A percentile compares a stretch with the other conserved stretches of the same genome.
Conservation (phyloP, 2,888 invertebrate genomes). For the Pterobdella sp. region DNA sequence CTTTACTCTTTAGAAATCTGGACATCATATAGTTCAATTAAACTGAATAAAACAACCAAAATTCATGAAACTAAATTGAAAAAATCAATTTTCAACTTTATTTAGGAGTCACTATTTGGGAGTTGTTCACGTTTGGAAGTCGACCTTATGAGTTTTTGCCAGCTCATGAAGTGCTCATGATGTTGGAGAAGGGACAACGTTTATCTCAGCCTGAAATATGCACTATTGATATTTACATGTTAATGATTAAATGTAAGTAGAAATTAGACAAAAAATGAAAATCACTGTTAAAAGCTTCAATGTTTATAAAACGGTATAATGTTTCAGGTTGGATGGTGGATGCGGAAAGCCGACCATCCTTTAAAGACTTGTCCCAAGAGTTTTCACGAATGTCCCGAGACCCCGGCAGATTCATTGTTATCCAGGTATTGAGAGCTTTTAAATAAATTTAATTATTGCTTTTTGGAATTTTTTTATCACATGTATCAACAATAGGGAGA, state of each 20-base stretch:
- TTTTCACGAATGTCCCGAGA: constrained; percentile 92
- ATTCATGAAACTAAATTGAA: too few species aligned
- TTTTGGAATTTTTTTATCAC: background rate
- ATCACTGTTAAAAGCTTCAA: too few species aligned
- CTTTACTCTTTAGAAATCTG: too few species aligned
- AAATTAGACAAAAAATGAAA: too few species aligned
- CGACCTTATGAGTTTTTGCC: constrained; percentile 85
- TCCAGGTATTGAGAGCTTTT: constrained; percentile 52
- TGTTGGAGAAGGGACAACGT: constrained; percentile 85
- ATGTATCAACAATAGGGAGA: background rate
- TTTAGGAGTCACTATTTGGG: constrained; percentile 85
- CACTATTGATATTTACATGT: constrained; percentile 89
- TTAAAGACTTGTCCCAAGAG: constrained; percentile 81
- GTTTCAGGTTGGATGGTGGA: constrained; percentile 77
- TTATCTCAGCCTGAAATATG: constrained; percentile 85
- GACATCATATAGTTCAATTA: too few species aligned
- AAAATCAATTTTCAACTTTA: background rate
- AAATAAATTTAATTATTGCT: too few species aligned
- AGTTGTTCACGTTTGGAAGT: constrained; percentile 86
- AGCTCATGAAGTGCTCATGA: constrained; percentile 81
- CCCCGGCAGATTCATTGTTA: constrained; percentile 87
- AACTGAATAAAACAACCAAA: too few species aligned
- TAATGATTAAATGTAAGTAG: constrained; percentile 77
- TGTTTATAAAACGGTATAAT: too few species aligned
- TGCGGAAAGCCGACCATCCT: constrained; percentile 85